These are phyloP conservation scores for Schizaphis graminum DNA, from an alignment of 2,888 invertebrate species.

Conservation along the genomic window DNA sequence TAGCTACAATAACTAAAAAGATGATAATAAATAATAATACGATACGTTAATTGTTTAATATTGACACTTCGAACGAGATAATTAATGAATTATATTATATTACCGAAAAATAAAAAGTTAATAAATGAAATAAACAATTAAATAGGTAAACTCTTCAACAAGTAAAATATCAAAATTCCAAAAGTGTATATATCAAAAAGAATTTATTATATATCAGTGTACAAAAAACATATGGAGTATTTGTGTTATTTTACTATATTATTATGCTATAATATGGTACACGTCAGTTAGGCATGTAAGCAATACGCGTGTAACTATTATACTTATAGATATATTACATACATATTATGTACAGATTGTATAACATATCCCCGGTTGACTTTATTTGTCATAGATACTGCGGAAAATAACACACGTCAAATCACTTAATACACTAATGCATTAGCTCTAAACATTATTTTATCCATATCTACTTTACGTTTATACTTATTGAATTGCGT, in stretches of 20 bases:
- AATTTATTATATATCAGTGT: not conserved
- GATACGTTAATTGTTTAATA: not conserved
- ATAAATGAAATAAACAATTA: not conserved
- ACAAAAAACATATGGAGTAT: not conserved
- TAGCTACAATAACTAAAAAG: not conserved
- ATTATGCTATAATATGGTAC: not conserved
- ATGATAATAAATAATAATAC: not conserved
- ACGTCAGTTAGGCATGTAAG: not conserved
- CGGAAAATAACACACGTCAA: not conserved
- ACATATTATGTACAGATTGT: not conserved
- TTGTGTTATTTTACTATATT: not conserved
- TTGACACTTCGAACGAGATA: not conserved
- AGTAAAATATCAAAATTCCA: not conserved
- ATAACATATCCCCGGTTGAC: not conserved
- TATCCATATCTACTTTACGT: not conserved
- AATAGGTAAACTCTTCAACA: not conserved
- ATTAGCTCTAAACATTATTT: not conserved
- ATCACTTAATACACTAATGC: not conserved
- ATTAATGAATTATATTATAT: not conserved
- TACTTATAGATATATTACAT: not conserved
- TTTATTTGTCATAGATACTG: not conserved
- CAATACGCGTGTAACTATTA: too few relatives aligned
- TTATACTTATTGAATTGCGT: not conserved
- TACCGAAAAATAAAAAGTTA: not conserved
- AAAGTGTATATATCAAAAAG: not conserved